These are phyloP conservation scores for Plodia interpunctella DNA, from an alignment of 1,140 invertebrate genomes.

Conservation along the genomic window DNA sequence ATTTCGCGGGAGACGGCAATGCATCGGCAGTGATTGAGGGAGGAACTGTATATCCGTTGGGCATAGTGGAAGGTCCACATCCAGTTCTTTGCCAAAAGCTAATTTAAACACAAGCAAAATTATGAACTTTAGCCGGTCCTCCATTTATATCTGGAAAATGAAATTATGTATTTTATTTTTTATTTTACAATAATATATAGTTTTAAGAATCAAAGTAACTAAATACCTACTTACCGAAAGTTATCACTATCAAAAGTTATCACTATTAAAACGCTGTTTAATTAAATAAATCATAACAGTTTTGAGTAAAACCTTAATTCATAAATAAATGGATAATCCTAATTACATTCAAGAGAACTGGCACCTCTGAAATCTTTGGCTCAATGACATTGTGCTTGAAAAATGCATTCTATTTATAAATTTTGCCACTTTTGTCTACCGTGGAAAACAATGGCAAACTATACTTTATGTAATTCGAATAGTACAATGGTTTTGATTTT, in stretches of 20 bases:
- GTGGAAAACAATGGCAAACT: not conserved
- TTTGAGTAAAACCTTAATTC: too few species aligned
- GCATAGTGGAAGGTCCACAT: constrained; percentile 42
- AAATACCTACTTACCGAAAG: too few species aligned
- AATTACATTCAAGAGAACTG: not conserved
- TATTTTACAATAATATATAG: not conserved
- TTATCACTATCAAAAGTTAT: too few species aligned
- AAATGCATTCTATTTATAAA: not conserved
- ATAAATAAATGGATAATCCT: too few species aligned
- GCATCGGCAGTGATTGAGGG: constrained; percentile 64
- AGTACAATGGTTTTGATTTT: constrained; percentile 16
- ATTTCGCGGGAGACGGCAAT: constrained; percentile 50
- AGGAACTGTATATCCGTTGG: constrained; percentile 56
- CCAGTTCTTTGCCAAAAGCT: constrained; percentile 17
- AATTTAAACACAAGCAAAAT: not conserved
- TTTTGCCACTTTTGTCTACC: not conserved
- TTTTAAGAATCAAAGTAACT: too few species aligned
- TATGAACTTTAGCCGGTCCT: not conserved
- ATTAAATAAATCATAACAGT: too few species aligned
- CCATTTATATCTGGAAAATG: constrained; percentile 4
- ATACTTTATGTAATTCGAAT: constrained; percentile 14
- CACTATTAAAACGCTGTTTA: too few species aligned
- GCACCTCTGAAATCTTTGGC: not conserved
- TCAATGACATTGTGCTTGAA: not conserved
- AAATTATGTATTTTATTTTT: not conserved